Percentiles rank a stretch among this genome's conserved stretches.
These are phyloP conservation scores for Thripadectes ignobilis DNA, from an alignment of 2,797 vertebrate species.

Conservation along the genomic window DNA sequence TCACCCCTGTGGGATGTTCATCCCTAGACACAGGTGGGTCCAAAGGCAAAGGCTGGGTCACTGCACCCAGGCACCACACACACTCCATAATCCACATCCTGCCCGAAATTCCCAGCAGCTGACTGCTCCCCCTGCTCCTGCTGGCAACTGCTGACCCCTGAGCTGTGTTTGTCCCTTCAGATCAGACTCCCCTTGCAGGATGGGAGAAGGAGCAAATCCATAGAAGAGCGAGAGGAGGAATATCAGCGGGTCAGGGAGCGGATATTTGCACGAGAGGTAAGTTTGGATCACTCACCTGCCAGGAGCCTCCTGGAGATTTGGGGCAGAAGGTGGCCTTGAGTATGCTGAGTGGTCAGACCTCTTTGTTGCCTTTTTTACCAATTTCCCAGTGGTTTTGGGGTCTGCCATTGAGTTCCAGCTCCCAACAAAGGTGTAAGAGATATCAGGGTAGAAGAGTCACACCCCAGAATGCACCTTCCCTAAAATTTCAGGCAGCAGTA, in stretches of 20 bases:
- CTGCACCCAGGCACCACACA: background rate
- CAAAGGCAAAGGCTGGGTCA: background rate
- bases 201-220: constrained; percentile 97
- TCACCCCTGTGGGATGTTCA: background rate
- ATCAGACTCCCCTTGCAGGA: constrained; percentile 98
- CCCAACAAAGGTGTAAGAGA: background rate
- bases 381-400: background rate
- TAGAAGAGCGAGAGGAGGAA: constrained; percentile 98
- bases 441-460: background rate
- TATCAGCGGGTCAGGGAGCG: constrained; percentile 98
- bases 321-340: background rate
- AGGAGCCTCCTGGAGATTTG: background rate
- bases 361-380: background rate
- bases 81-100: background rate
- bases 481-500: background rate
- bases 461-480: background rate
- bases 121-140: background rate
- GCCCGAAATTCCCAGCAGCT: background rate
- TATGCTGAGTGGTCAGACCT: background rate
- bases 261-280: constrained; percentile 99
- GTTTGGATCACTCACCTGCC: background rate
- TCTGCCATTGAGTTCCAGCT: background rate
- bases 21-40: background rate
- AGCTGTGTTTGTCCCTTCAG: constrained; percentile 83
- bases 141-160: constrained; percentile 74